Evolutionary conservation across 2,797 vertebrate genomes (phyloP).

Genomic region (Gallinago solitaria): DNA sequence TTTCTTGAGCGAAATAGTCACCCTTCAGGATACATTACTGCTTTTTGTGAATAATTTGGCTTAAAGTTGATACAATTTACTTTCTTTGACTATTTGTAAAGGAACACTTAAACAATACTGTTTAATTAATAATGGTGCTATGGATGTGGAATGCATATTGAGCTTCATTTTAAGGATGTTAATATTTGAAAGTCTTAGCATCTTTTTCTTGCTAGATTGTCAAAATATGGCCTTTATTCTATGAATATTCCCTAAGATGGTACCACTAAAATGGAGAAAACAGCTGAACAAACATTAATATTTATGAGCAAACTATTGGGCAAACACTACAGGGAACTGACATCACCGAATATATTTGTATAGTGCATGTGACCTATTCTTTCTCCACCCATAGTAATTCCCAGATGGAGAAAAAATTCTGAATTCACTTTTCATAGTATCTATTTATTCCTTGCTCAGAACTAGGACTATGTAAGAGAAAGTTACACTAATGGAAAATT

Average conservation of each 20-base stretch:
- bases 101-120: not conserved
- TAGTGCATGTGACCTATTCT: not conserved
- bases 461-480: not conserved
- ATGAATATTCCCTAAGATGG: not conserved
- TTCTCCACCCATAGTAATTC: not conserved
- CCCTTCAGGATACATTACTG: not conserved
- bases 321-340: not conserved
- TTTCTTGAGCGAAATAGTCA: not conserved
- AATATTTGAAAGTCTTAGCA: constrained; percentile 1
- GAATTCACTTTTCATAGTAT: not conserved
- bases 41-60: not conserved
- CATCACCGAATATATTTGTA: not conserved
- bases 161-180: not conserved
- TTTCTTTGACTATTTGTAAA: not conserved
- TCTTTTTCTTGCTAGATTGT: not conserved
- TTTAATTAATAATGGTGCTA: not conserved
- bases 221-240: constrained; percentile 1
- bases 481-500: not conserved
- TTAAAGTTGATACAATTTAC: not conserved
- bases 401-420: not conserved
- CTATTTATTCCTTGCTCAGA: not conserved
- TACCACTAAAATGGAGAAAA: not conserved
- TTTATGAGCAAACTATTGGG: constrained; percentile 26
- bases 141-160: not conserved
- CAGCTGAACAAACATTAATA: not conserved